Evolutionary conservation across 2,888 invertebrate species (phyloP).

Genomic region (Allacma fusca): DNA sequence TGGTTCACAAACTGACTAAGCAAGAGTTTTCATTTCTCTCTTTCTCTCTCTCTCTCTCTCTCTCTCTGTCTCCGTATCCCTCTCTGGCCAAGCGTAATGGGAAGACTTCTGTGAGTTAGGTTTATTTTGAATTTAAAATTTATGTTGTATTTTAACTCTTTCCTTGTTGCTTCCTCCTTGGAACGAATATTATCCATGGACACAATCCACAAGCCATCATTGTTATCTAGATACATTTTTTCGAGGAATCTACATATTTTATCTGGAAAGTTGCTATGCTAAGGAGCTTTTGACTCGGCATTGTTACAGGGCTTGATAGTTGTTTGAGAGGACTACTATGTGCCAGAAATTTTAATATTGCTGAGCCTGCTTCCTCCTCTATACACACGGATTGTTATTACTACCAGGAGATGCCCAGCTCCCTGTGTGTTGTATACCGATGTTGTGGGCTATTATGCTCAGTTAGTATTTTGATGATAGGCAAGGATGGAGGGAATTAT

Average conservation of each 20-base stretch:
- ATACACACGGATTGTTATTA: no score
- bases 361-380: no score
- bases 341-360: not conserved
- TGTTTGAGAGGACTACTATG: not conserved
- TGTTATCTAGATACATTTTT: conserved; percentile 13
- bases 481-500: not conserved
- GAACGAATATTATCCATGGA: conserved; percentile 14
- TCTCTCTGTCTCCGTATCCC: not conserved
- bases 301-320: not conserved
- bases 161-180: not conserved
- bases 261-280: not conserved
- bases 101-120: not conserved
- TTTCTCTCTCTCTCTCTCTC: no score
- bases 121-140: conserved; percentile 18
- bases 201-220: conserved; percentile 15
- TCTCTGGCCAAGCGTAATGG: not conserved
- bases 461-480: conserved; percentile 8
- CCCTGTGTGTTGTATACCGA: no score
- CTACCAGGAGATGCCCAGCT: no score
- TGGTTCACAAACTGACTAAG: not conserved
- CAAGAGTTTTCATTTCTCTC: conserved; percentile 6
- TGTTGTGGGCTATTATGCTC: no score
- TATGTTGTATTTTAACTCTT: not conserved
- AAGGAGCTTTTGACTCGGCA: not conserved
- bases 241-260: not conserved